Percentiles rank a stretch among this genome's conserved stretches.
Evolutionary conservation across 2,888 invertebrate species (phyloP).

Genomic region (Stratiomys singularior): DNA sequence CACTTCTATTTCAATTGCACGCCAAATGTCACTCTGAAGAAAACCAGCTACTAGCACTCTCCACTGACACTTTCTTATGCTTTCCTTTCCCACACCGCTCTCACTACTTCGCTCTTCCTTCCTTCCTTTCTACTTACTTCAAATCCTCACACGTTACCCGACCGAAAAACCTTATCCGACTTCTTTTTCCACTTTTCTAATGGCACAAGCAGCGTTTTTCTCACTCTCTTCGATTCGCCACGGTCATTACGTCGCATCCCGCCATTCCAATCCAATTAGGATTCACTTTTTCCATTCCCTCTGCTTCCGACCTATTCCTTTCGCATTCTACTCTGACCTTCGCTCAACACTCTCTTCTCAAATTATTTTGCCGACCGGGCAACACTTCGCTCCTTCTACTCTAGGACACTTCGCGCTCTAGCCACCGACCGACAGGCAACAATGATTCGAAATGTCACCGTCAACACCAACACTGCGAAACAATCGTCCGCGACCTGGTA

Average conservation of each 20-base stretch:
- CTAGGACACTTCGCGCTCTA: not conserved
- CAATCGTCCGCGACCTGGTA: too few relatives aligned
- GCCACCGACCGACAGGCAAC: not conserved
- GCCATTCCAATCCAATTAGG: not conserved
- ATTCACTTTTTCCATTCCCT: not conserved
- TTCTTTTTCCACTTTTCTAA: not conserved
- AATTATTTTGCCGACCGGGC: not conserved
- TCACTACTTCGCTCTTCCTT: not conserved
- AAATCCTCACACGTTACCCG: not conserved
- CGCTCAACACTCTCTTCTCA: too few relatives aligned
- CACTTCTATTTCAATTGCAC: not conserved
- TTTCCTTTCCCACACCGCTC: not conserved
- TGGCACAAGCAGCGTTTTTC: not conserved
- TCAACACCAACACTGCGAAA: too few relatives aligned
- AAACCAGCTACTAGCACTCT: conserved; percentile 1
- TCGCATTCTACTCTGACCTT: too few relatives aligned
- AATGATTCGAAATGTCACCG: too few relatives aligned
- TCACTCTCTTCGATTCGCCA: too few relatives aligned
- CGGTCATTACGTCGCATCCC: too few relatives aligned
- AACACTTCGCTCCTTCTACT: not conserved
- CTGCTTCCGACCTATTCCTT: not conserved
- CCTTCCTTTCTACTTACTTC: not conserved
- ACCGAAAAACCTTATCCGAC: not conserved
- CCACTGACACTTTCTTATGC: conserved; percentile 2
- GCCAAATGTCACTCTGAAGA: conserved; percentile 34